These are phyloP conservation scores for Idris sp. DNA, from an alignment of 1,140 invertebrate species.

Conservation along the genomic window DNA sequence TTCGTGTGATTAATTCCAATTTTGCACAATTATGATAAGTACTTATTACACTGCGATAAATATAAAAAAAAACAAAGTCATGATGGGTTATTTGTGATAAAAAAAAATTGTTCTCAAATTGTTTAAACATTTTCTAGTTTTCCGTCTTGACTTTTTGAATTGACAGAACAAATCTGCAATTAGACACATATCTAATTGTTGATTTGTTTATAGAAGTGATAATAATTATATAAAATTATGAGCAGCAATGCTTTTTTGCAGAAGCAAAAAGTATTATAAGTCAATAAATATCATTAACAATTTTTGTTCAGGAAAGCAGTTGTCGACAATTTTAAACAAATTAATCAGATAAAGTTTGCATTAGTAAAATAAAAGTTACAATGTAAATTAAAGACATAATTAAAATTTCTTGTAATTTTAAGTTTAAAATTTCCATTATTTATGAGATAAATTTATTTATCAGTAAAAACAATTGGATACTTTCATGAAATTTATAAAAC, in stretches of 20 bases:
- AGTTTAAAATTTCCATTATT: no score
- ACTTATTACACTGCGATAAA: no score
- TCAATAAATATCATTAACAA: background rate
- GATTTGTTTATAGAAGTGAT: constrained; percentile 31
- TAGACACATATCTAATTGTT: constrained; percentile 48
- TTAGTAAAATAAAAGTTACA: no score
- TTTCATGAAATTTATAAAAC: no score
- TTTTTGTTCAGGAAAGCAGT: no score
- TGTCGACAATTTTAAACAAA: no score
- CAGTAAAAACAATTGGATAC: no score
- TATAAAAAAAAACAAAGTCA: background rate
- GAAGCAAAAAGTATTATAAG: constrained; percentile 7
- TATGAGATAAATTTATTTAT: no score
- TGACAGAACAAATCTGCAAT: constrained; percentile 38
- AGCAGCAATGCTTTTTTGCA: constrained; percentile 13
- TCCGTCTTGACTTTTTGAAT: background rate
- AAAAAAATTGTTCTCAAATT: background rate
- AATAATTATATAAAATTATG: constrained; percentile 4
- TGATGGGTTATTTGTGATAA: background rate
- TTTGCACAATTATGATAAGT: no score
- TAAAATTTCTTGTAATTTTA: no score
- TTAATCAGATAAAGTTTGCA: no score
- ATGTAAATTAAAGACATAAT: no score
- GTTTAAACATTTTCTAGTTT: background rate
- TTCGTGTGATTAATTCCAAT: background rate